Evolutionary conservation across 2,888 invertebrate genomes (phyloP).

Genomic region (Cosmia pyralina): DNA sequence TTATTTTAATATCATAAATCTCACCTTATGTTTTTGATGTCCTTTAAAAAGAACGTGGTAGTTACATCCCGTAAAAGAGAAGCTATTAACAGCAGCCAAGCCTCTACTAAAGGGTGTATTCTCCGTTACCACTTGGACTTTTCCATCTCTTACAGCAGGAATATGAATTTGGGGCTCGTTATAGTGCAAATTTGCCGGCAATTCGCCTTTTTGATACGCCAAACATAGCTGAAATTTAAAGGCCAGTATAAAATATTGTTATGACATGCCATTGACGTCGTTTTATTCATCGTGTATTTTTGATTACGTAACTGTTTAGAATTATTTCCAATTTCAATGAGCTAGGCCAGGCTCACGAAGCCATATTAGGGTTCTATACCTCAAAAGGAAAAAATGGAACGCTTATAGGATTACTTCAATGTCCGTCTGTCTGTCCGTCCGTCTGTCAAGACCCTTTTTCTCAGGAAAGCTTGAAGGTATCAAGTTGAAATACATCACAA

Average conservation of each 20-base stretch:
- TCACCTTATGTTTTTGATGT: slow-evolving; percentile 17
- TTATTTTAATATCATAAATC: neutral
- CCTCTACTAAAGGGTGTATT: slow-evolving; percentile 11
- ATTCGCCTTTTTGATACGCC: slow-evolving; percentile 69
- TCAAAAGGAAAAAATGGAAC: no score
- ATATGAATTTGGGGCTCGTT: slow-evolving; percentile 65
- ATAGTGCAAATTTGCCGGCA: slow-evolving; percentile 74
- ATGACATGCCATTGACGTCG: no score
- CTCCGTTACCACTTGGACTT: no score
- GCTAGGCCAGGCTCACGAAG: no score
- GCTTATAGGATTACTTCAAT: no score
- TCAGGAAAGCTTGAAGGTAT: no score
- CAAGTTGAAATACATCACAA: no score
- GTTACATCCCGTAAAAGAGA: slow-evolving; percentile 15
- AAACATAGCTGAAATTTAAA: slow-evolving; percentile 66
- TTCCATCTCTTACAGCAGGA: no score
- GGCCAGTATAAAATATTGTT: neutral
- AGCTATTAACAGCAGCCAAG: slow-evolving; percentile 13
- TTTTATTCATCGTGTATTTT: neutral
- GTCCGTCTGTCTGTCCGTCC: no score
- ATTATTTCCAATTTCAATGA: neutral
- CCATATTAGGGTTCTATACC: no score
- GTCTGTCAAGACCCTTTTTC: no score
- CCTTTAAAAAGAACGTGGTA: slow-evolving; percentile 26
- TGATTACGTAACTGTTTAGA: neutral